Evolutionary conservation across 2,888 invertebrate species (phyloP).

Genomic region (Cinara cedri): DNA sequence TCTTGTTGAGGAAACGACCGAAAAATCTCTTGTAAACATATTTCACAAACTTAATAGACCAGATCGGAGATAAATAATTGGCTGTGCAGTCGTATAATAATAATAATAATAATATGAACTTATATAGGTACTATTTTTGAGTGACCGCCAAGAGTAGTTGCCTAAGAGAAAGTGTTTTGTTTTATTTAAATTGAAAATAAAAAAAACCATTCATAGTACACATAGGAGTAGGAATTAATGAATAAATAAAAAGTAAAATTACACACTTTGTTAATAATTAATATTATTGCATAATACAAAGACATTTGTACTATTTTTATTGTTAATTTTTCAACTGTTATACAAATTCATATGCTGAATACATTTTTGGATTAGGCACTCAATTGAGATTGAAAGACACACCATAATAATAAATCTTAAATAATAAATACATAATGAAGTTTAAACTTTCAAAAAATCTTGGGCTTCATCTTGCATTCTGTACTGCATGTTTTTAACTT

Average conservation of each 20-base stretch:
- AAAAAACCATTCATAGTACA: conserved; percentile 20
- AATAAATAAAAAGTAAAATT: conserved; percentile 9
- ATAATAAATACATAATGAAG: conserved; percentile 41
- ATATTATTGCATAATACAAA: not conserved
- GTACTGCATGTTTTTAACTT: conserved; percentile 75
- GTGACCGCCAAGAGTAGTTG: conserved; percentile 16
- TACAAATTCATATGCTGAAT: not conserved
- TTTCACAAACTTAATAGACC: conserved; percentile 47
- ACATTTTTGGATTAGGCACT: conserved; percentile 30
- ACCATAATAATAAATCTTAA: conserved; percentile 2
- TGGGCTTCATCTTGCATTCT: conserved; percentile 76
- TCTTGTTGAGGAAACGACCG: conserved; percentile 31
- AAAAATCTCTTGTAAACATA: conserved; percentile 36
- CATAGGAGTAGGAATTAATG: not conserved
- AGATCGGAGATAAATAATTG: conserved; percentile 31
- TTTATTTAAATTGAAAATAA: not conserved
- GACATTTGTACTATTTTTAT: conserved; percentile 21
- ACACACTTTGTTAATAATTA: not conserved
- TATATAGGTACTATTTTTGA: conserved; percentile 31
- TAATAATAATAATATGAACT: not conserved
- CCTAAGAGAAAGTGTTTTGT: conserved; percentile 36
- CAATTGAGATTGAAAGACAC: conserved; percentile 8
- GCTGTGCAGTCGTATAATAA: not conserved
- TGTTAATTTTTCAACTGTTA: conserved; percentile 20
- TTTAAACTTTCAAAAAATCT: conserved; percentile 76